Evolutionary conservation across 2,797 vertebrate species (phyloP).

Genomic region (Psittacula derbiana): DNA sequence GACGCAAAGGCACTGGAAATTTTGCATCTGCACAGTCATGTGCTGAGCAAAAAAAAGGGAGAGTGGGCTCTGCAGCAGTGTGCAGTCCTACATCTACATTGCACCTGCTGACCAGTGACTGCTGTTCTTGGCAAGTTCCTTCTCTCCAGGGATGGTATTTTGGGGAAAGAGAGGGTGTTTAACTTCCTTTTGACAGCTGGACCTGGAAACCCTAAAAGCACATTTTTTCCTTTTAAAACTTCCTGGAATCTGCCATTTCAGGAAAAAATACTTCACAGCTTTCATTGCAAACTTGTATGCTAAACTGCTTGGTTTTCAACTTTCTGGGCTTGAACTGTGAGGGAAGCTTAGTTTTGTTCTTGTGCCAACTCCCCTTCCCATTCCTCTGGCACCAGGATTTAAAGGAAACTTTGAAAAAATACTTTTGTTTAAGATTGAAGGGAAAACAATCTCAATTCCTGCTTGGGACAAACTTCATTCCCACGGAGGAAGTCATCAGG

Average conservation of each 20-base stretch:
- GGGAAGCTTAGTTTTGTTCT: not conserved
- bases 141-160: not conserved
- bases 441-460: not conserved
- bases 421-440: not conserved
- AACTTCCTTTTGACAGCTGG: not conserved
- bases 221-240: not conserved
- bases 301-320: not conserved
- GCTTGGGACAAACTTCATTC: not conserved
- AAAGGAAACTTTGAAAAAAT: not conserved
- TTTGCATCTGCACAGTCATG: not conserved
- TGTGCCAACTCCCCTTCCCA: not conserved
- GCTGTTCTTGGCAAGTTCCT: not conserved
- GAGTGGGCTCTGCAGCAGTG: not conserved
- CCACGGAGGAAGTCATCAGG: not conserved
- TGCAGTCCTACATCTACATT: not conserved
- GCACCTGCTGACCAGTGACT: not conserved
- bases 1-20: not conserved
- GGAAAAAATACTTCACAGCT: not conserved
- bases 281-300: not conserved
- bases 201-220: not conserved
- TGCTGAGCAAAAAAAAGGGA: not conserved
- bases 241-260: not conserved
- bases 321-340: not conserved
- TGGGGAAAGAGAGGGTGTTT: not conserved
- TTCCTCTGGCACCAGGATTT: not conserved